Conservation (phyloP, 2,888 invertebrate species). For the Campoplex nolae region DNA sequence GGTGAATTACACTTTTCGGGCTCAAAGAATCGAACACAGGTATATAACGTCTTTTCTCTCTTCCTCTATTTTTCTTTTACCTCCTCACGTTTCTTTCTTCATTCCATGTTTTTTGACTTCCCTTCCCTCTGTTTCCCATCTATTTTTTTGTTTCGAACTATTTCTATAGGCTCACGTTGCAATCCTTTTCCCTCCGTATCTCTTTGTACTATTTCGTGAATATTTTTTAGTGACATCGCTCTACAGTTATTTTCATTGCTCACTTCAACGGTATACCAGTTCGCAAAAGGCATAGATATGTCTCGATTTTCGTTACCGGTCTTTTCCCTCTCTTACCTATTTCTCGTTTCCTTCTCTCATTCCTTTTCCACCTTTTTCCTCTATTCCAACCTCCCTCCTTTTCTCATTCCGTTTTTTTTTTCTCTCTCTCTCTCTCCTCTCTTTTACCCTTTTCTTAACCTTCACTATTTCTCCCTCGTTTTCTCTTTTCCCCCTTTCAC, state of each 20-base stretch:
- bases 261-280: not conserved
- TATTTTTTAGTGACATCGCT: not conserved
- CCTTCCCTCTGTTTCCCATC: not conserved
- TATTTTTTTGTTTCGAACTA: not conserved
- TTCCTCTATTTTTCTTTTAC: not conserved
- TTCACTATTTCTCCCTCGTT: not conserved
- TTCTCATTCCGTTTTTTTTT: not conserved
- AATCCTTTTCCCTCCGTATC: no score
- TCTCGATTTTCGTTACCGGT: not conserved
- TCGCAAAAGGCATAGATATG: not conserved
- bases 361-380: not conserved
- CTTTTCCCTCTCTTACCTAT: not conserved
- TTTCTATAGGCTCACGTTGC: not conserved
- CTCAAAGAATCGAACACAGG: not conserved
- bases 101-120: not conserved
- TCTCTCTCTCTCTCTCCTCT: not conserved
- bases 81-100: not conserved
- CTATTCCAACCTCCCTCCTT: not conserved
- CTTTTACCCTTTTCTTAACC: not conserved
- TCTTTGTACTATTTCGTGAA: not conserved
- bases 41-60: not conserved
- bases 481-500: not conserved
- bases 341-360: not conserved
- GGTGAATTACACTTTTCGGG: not conserved
- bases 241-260: not conserved